Base-by-base conservation (phyloP, 2,888 invertebrate species). In the Allygus modestus region DNA sequence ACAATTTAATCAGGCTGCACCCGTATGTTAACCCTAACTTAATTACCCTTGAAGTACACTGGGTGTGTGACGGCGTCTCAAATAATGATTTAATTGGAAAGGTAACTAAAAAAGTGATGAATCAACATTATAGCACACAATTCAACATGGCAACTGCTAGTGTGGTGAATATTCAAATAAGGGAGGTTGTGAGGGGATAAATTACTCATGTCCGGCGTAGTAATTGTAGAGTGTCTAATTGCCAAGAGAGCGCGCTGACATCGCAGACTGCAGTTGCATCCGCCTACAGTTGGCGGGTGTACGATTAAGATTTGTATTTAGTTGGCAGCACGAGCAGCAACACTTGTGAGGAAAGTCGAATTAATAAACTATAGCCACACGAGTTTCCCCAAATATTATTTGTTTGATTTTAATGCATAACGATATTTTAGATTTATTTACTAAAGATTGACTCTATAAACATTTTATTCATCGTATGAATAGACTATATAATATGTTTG, bases 211-310 rank as follows among this genome's bases (percentile, higher is more conserved):
- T 51, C 77, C 77, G 77, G 77, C 33, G 77, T 77, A 28, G 15
- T 77, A 77, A 77, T 77, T 77, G 33, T 51, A 17, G 54, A 73
- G 73, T 41, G 73, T 73, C 43, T 73, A 43, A 73, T 73, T 73
- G 73, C 43, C 12, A 33, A 71, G 33, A 31, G 69, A 31, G n/a
- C 69, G 69, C 33, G 33, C 69, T 37, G 69, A 37, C 31, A 69
- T n/a, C n/a, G 33, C 69, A n/a, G 69, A 12, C 33, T 33, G 33
- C 33, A 69, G 31, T 69, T n/a, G 31, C 5, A 7, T 4, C 28
- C n/a, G 23, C 0, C 5, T n/a, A 58, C 23, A 58, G 20, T 58
- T 58, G 58, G 58, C 58, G 58, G 4, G 58, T 12, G 12, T 58
- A n/a, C n/a, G n/a, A n/a, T n/a, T n/a, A n/a, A n/a, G n/a, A n/a